These are phyloP conservation scores for Boloria euphrosyne DNA, from an alignment of 2,888 invertebrate species.

Conservation along the genomic window DNA sequence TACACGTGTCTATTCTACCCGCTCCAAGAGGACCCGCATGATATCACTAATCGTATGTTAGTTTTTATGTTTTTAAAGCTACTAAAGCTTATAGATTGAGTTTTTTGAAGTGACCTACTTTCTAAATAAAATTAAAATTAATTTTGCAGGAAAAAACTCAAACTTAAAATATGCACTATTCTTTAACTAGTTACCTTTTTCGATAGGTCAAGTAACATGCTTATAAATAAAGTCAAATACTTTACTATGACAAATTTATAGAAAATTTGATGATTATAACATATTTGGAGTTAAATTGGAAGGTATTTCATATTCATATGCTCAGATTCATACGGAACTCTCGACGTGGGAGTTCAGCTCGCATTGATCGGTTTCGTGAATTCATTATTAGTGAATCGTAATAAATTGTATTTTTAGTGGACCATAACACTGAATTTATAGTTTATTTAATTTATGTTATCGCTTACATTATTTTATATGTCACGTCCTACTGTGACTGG, in stretches of 20 bases:
- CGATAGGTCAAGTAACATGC: too few species aligned
- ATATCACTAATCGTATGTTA: constrained; percentile 1
- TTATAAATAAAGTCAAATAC: too few species aligned
- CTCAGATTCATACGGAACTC: constrained; percentile 11
- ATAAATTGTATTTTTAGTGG: constrained; percentile 29
- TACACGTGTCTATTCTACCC: not conserved
- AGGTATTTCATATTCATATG: not conserved
- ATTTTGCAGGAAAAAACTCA: too few species aligned
- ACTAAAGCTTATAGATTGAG: too few species aligned
- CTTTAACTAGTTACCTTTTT: too few species aligned
- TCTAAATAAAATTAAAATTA: too few species aligned
- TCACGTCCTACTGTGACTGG: constrained; percentile 10
- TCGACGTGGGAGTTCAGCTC: constrained; percentile 9
- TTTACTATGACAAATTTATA: not conserved
- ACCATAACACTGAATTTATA: constrained; percentile 32
- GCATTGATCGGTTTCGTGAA: constrained; percentile 15
- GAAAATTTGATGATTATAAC: too few species aligned
- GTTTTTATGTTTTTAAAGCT: constrained; percentile 8
- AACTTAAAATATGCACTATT: too few species aligned
- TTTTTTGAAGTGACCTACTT: too few species aligned
- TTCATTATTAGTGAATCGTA: constrained; percentile 17
- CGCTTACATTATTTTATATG: constrained; percentile 19
- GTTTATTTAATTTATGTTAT: constrained; percentile 31
- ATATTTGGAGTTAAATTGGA: not conserved
- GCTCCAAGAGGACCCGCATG: not conserved